A percentile compares a stretch with the other conserved stretches of the same genome.
Conservation (phyloP, 23 tunicate genomes). For the Ciona savignyi region DNA sequence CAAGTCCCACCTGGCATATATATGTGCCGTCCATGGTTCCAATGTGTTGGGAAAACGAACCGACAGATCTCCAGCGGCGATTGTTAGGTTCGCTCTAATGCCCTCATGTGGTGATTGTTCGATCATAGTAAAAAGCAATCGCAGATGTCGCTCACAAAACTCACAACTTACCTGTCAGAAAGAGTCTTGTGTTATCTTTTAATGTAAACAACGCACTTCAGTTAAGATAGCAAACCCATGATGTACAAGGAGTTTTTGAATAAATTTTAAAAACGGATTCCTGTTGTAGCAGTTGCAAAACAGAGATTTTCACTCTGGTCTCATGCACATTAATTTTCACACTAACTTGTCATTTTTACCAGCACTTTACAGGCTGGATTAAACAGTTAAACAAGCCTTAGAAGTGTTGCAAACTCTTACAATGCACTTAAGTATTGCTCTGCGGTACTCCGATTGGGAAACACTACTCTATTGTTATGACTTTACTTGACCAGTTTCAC, state of each 20-base stretch:
- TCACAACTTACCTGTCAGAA: constrained; percentile 44
- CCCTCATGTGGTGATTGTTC: constrained; percentile 75
- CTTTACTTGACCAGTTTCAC: no score
- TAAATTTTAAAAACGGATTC: no score
- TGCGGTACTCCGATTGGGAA: no score
- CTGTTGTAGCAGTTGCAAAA: no score
- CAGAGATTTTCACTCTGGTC: no score
- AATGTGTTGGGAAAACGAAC: constrained; percentile 80
- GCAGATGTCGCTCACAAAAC: constrained; percentile 80
- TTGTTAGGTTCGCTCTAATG: constrained; percentile 64
- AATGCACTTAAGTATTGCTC: no score
- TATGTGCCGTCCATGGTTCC: constrained; percentile 81
- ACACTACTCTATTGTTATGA: no score
- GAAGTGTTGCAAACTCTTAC: no score
- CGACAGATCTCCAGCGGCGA: constrained; percentile 78
- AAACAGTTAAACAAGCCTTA: neutral
- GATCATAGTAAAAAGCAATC: constrained; percentile 59
- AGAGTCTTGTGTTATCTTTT: neutral
- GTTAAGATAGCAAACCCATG: no score
- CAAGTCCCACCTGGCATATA: constrained; percentile 54
- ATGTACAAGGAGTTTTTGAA: no score
- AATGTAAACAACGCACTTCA: no score
- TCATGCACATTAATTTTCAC: neutral
- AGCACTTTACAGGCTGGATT: neutral
- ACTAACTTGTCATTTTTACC: neutral